Conservation (phyloP, 2,888 invertebrate species). For the Eupelmus urozonus region DNA sequence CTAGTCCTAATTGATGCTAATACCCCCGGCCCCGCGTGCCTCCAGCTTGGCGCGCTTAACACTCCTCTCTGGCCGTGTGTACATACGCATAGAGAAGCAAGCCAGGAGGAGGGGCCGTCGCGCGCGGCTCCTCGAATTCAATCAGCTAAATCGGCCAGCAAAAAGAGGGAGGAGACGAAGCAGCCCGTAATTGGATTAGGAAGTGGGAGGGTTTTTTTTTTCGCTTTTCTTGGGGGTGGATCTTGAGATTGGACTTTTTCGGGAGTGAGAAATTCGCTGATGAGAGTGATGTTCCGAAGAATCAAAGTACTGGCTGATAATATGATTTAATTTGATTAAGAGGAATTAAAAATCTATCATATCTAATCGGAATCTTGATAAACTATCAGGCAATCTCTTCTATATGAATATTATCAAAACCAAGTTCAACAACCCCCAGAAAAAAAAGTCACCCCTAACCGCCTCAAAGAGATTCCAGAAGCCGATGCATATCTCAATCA, state of each 20-base stretch:
- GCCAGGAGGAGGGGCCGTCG: neutral
- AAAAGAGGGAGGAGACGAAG: neutral
- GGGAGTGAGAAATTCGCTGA: neutral
- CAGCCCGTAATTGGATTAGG: slow-evolving; percentile 32
- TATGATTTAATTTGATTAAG: too few relatives aligned
- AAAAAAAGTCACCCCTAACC: too few relatives aligned
- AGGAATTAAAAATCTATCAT: too few relatives aligned
- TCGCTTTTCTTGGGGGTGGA: neutral
- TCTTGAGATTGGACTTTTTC: too few relatives aligned
- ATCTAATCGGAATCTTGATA: too few relatives aligned
- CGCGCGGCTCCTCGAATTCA: slow-evolving; percentile 12
- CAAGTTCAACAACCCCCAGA: too few relatives aligned
- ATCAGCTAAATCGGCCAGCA: slow-evolving; percentile 26
- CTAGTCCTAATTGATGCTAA: slow-evolving; percentile 16
- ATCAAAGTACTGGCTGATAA: too few relatives aligned
- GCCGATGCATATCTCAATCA: too few relatives aligned
- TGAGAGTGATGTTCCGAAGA: too few relatives aligned
- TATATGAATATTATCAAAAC: too few relatives aligned
- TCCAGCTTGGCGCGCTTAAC: neutral
- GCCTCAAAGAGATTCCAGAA: too few relatives aligned
- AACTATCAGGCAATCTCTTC: too few relatives aligned
- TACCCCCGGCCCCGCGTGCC: neutral
- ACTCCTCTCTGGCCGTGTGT: neutral
- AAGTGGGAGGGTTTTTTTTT: neutral
- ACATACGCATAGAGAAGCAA: neutral